Evolutionary conservation across 2,797 vertebrate genomes (phyloP), one percentile per base, ranked within the genome.

Genomic region (Carduelis carduelis): DNA sequence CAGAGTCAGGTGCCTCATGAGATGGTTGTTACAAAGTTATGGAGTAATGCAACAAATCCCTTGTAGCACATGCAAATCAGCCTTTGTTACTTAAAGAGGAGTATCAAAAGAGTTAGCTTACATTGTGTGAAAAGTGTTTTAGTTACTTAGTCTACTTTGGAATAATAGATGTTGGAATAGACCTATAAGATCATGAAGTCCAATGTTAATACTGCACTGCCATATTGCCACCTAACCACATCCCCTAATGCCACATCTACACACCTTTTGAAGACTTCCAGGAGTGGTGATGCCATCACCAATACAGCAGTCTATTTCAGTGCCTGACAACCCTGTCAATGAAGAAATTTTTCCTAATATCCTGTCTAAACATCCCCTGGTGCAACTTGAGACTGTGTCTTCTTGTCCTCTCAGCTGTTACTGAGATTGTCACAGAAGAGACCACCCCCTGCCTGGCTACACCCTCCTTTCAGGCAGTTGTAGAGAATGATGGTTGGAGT

Each of bases 391-490:
- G 53, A 17, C 46, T 11, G 2, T 11, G 2, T 65, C 8, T 34
- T 64, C 27, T 46, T 80, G 14, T 24, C 13, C 34, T 34, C 6
- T 53, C 34, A 22, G 9, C 34, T 80, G 28, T 59, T 39, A 46
- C 30, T 20, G 11, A 34, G n/a, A 52, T 3, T 14, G n/a, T 44
- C 24, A 26, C 3, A 17, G 52, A 44, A 37, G n/a, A 50, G 59
- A 32, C 50, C 1, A 6, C 12, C 2, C 7, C 7, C 4, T 23
- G 7, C 18, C 9, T 30, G 44, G 23, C 66, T n/a, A 17, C 11
- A 24, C 8, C 10, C 11, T n/a, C 23, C n/a, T 32, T 80, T 50
- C 11, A 30, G n/a, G 37, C 12, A 12, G 13, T 21, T 64, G 23
- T 21, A 23, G 37, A 37, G 28, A 30, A 6, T 1, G 5, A 2